Conservation (phyloP, 2,888 invertebrate species). For the Eledona agricola region DNA sequence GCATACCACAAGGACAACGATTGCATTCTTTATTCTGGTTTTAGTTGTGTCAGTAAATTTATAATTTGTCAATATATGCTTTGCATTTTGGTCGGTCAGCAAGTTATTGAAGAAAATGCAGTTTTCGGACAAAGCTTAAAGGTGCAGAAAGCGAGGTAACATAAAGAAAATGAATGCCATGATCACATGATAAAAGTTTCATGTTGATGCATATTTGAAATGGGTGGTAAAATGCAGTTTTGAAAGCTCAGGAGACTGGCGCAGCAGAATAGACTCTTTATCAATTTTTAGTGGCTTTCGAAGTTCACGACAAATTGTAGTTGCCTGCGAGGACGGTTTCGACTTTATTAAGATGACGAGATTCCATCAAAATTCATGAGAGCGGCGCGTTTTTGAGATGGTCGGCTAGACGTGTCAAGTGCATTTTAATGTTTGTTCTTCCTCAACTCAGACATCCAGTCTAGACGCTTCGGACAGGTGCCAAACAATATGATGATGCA, state of each 20-base stretch:
- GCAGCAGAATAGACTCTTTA: not conserved
- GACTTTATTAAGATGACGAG: slow-evolving; percentile 25
- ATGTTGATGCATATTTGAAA: slow-evolving; percentile 2
- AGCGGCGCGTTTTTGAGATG: slow-evolving; percentile 25
- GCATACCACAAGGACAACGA: too few species aligned
- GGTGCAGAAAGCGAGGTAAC: too few species aligned
- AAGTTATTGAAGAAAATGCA: too few species aligned
- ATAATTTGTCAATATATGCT: too few species aligned
- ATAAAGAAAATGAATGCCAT: too few species aligned
- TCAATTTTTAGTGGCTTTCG: too few species aligned
- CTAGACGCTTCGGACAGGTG: slow-evolving; percentile 42
- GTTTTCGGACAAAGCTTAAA: too few species aligned
- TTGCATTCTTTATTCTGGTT: too few species aligned
- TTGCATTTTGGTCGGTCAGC: too few species aligned
- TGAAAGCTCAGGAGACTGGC: too few species aligned
- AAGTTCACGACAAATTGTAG: slow-evolving; percentile 17
- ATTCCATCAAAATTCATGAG: slow-evolving; percentile 35
- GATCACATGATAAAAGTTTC: too few species aligned
- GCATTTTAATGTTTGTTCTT: slow-evolving; percentile 37
- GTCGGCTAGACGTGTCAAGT: slow-evolving; percentile 34
- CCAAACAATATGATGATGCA: slow-evolving; percentile 44
- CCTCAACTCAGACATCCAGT: slow-evolving; percentile 38
- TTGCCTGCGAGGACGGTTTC: slow-evolving; percentile 15
- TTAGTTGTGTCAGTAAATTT: too few species aligned
- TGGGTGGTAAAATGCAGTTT: slow-evolving; percentile 3